Percentiles rank a stretch among this genome's conserved stretches.
Conservation (phyloP, 2,797 vertebrate genomes). For the Crax fasciolata region DNA sequence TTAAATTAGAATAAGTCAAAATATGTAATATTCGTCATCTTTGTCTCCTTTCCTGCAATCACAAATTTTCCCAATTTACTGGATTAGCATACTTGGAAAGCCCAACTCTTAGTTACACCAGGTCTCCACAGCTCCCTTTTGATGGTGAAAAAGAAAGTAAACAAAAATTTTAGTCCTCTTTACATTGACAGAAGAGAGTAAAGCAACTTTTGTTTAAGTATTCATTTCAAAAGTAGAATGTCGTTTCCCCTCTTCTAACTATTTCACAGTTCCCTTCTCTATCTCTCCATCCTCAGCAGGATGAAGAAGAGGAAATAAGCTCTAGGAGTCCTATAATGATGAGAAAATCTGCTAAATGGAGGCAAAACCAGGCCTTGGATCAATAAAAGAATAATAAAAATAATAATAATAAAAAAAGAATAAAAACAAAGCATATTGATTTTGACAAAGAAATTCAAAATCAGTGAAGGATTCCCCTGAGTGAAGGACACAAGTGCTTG, state of each 20-base stretch:
- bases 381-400: not conserved
- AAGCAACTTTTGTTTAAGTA: not conserved
- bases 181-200: not conserved
- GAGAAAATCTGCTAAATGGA: not conserved
- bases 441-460: not conserved
- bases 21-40: constrained; percentile 49
- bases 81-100: not conserved
- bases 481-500: not conserved
- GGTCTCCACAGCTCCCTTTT: not conserved
- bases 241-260: not conserved
- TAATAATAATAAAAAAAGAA: not conserved
- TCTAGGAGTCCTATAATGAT: not conserved
- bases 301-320: not conserved
- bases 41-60: not conserved
- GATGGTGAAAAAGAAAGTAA: not conserved
- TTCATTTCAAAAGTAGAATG: not conserved
- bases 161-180: not conserved
- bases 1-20: constrained; percentile 76
- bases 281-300: not conserved
- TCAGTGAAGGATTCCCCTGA: not conserved
- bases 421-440: not conserved
- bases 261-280: not conserved
- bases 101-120: not conserved
- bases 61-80: not conserved
- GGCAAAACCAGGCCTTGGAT: not conserved